Evolutionary conservation across 2,113 vertebrate species (phyloP).

Genomic region (Chelonoidis abingdonii): DNA sequence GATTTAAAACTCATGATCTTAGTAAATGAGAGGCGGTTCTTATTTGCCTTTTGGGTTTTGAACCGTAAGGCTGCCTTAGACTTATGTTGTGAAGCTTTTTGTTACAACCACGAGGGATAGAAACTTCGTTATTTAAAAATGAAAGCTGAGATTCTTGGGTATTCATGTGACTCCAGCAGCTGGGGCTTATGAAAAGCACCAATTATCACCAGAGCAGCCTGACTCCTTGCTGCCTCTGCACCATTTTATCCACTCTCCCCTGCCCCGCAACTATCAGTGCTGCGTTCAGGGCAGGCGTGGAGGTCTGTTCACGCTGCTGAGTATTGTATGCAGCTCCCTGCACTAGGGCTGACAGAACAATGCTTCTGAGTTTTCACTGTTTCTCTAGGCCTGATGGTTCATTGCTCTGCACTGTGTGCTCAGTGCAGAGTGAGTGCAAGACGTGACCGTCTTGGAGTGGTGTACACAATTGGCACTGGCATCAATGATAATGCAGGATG

Average conservation of each 20-base stretch:
- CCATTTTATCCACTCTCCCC: neutral
- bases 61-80: neutral
- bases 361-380: neutral
- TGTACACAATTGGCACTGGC: neutral
- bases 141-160: neutral
- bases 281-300: neutral
- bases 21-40: neutral
- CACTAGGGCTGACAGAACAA: neutral
- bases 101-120: neutral
- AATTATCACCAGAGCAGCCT: rapidly evolving
- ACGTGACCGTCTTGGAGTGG: neutral
- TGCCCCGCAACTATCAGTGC: neutral
- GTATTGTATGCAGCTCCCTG: neutral
- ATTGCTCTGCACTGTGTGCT: neutral
- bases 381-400: neutral
- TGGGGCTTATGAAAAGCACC: neutral
- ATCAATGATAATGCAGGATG: neutral
- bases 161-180: neutral
- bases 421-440: neutral
- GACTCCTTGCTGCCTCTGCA: neutral
- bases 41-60: neutral
- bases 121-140: neutral
- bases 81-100: neutral
- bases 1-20: neutral
- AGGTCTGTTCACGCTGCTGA: neutral